A percentile compares a stretch with the other conserved stretches of the same genome.
phyloP scores from a whole-genome alignment of 2,113 vertebrate species.

The Chlorocebus sabaeus region DNA sequence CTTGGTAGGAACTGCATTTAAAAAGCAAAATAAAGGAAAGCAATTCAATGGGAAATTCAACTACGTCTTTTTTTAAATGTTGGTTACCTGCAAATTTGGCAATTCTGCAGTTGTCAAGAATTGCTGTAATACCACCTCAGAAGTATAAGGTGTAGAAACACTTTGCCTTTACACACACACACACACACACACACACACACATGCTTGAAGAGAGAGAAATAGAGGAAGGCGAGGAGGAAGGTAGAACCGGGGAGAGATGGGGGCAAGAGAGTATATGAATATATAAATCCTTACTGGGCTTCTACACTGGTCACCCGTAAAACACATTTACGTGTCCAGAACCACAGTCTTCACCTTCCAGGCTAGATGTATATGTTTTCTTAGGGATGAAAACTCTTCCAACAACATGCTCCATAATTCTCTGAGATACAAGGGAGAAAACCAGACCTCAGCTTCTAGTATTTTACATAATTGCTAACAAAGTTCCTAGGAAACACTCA shows the following conservation, averaged over 20 bases:
- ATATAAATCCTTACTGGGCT: background rate
- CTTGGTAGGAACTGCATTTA: background rate
- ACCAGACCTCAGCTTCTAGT: background rate
- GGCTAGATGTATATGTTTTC: background rate
- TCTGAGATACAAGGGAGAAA: background rate
- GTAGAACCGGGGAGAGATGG: background rate
- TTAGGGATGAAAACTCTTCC: background rate
- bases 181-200: background rate
- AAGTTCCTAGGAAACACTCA: background rate
- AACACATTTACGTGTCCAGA: background rate
- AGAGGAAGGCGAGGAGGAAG: background rate
- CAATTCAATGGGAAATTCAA: background rate
- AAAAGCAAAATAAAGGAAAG: background rate
- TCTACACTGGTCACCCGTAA: background rate
- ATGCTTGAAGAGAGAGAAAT: background rate
- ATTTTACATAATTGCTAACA: background rate
- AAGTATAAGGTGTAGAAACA: background rate
- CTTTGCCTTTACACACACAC: background rate
- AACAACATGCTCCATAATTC: background rate
- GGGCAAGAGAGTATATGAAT: background rate
- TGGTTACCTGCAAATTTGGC: background rate
- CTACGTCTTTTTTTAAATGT: background rate
- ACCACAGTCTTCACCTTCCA: background rate
- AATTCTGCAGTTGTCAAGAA: background rate
- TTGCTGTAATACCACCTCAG: background rate